Evolutionary conservation across 2,113 vertebrate species (phyloP), one percentile per base, ranked within the genome.

Genomic region (Pituophis catenifer): DNA sequence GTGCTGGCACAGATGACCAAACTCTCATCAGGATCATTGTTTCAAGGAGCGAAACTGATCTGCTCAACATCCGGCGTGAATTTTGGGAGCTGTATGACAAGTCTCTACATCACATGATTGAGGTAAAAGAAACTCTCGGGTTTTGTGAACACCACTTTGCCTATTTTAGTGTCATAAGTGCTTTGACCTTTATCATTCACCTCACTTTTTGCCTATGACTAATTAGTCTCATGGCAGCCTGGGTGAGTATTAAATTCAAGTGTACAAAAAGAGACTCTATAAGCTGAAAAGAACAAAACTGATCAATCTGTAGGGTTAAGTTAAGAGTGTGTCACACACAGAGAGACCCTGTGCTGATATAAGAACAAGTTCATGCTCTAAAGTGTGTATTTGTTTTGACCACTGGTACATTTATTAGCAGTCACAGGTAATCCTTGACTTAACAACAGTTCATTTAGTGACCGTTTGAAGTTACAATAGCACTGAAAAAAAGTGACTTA

Each of bases 1-100:
- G 99, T 19, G 98, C 98, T 0, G 99, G 99, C 85, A 99, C 99
- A 0, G 99, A 99, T 1, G 99, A 99, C 97, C 98, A 98, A 95
- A 99, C 98, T 0, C 98, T 99, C 91, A 99, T 98, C 95, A 98
- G 99, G 89, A 98, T 99, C 97, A 99, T 99, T 98, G 97, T 99
- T 89, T 99, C 99, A 93, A 98, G 99, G 55, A 98, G 98, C 0
- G 99, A 99, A 96, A 97, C 98, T 0, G 99, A 99, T 97, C 97
- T 99, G 88, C 95, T 99, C 93, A 99, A 99, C 96, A 98, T 99
- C 96, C 98, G 99, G 17, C 97, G 98, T 93, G 99, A 99, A 94
- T 99, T 99, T 96, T 97, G 99, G 92, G 98, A 99, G 86, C 98
- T 98, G 1, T 98, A 99, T 0, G 99, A 99, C 85, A 98, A 95